Conservation (phyloP, 2,888 invertebrate species). For the Schizaphis graminum region DNA sequence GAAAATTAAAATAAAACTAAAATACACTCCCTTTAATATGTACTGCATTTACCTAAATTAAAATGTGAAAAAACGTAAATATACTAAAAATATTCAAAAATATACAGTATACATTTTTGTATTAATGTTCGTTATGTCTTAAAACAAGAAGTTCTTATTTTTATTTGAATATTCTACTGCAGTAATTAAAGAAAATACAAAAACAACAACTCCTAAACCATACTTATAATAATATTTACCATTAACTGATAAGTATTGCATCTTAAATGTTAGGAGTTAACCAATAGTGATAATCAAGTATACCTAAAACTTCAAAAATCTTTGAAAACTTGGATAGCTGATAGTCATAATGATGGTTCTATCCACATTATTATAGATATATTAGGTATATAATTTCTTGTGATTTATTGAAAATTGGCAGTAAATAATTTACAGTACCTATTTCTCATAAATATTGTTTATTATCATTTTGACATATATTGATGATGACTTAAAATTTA, state of each 20-base stretch:
- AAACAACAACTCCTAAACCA: too few species aligned
- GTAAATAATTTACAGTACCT: neutral
- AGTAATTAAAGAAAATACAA: too few species aligned
- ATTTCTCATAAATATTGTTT: neutral
- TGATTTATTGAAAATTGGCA: neutral
- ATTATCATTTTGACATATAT: neutral
- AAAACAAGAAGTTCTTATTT: too few species aligned
- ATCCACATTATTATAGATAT: neutral
- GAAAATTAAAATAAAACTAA: too few species aligned
- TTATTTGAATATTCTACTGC: too few species aligned
- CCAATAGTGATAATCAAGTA: neutral
- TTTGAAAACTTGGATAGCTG: neutral
- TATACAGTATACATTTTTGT: too few species aligned
- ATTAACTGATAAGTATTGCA: neutral
- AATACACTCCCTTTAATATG: too few species aligned
- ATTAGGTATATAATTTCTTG: neutral
- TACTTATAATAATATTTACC: neutral
- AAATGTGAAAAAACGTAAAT: too few species aligned
- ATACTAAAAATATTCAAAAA: too few species aligned
- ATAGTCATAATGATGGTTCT: neutral
- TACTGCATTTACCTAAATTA: too few species aligned
- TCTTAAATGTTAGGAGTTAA: neutral
- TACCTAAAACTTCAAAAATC: neutral
- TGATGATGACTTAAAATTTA: neutral
- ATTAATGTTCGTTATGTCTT: too few species aligned